Percentiles rank a stretch among this genome's conserved stretches.
phyloP scores from a whole-genome alignment of 1,140 invertebrate species.

The Lanistes nyassanus region DNA sequence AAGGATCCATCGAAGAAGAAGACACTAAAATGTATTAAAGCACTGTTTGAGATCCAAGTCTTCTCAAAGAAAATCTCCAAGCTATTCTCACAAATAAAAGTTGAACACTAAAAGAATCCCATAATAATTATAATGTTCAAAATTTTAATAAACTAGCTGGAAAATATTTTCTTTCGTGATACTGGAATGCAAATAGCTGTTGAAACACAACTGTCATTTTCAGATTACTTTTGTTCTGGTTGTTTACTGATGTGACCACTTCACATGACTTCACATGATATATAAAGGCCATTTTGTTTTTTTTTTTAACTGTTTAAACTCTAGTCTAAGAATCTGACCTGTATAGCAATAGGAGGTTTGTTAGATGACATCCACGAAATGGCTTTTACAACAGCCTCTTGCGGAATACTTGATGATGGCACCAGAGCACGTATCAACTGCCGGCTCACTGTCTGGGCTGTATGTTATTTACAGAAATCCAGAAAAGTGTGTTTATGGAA shows the following conservation, averaged over 20 bases:
- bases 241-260: no score
- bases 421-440: slow-evolving; percentile 48
- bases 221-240: no score
- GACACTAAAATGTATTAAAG: slow-evolving; percentile 36
- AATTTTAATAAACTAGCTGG: no score
- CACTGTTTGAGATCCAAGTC: slow-evolving; percentile 2
- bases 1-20: slow-evolving; percentile 56
- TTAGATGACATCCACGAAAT: slow-evolving; percentile 54
- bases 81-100: not conserved
- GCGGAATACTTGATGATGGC: slow-evolving; percentile 40
- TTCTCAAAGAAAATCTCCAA: not conserved
- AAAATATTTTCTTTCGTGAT: not conserved
- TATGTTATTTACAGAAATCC: slow-evolving; percentile 12
- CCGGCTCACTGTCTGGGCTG: slow-evolving; percentile 45
- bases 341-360: slow-evolving; percentile 46
- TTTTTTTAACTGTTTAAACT: no score
- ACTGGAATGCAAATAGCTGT: not conserved
- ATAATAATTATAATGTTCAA: no score
- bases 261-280: no score
- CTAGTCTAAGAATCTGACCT: slow-evolving; percentile 32
- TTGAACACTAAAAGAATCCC: not conserved
- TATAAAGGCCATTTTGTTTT: no score
- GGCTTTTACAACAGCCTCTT: slow-evolving; percentile 40
- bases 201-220: not conserved
- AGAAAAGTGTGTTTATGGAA: no score